These are phyloP conservation scores for Microplitis deprimator DNA, from an alignment of 2,888 invertebrate species.

Conservation along the genomic window DNA sequence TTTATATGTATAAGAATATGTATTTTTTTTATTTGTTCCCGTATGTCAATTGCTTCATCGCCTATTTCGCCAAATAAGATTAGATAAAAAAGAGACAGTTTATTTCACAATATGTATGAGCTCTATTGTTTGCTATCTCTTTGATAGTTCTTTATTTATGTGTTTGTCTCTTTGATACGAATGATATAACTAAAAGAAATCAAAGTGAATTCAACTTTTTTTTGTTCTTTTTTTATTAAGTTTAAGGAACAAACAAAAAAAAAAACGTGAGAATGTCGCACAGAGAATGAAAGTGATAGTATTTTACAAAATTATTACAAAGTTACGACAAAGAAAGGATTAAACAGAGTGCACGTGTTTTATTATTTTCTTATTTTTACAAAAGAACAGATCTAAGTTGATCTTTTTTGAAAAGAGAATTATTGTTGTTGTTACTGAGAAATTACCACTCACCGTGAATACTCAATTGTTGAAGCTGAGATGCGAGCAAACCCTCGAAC, in stretches of 20 bases:
- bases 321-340: not conserved
- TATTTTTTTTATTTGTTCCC: not conserved
- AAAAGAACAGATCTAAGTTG: not conserved
- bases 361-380: not conserved
- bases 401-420: not conserved
- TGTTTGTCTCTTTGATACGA: not conserved
- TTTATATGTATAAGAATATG: not conserved
- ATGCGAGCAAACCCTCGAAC: slow-evolving; percentile 31
- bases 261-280: no score
- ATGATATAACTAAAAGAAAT: no score
- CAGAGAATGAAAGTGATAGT: no score
- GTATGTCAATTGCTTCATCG: slow-evolving; percentile 20
- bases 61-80: not conserved
- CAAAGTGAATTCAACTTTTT: no score
- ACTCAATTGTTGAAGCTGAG: slow-evolving; percentile 4
- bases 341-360: not conserved
- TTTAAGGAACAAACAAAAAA: no score
- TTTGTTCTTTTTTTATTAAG: no score
- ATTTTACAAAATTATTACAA: not conserved
- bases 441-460: slow-evolving; percentile 13
- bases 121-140: not conserved
- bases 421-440: slow-evolving; percentile 1
- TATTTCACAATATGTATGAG: not conserved
- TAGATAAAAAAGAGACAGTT: slow-evolving; percentile 9
- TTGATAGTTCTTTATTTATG: not conserved